Conservation (phyloP, 2,113 vertebrate species). For the Thinocorus orbignyianus region DNA sequence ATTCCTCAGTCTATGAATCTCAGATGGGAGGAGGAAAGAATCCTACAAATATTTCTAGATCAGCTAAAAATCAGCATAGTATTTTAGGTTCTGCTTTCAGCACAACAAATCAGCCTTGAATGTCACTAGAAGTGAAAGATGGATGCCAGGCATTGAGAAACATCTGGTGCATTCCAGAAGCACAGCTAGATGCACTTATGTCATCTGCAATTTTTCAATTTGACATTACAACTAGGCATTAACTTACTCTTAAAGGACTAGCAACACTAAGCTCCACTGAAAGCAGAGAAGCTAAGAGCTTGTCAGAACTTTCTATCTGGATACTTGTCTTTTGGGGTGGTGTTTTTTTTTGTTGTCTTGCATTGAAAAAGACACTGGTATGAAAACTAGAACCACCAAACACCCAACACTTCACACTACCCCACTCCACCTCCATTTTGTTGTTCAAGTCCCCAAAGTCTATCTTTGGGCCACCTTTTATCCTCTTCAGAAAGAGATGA, state of each 20-base stretch:
- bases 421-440: neutral
- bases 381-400: neutral
- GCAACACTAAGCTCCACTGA: neutral
- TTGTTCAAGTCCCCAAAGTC: neutral
- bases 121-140: conserved; percentile 1
- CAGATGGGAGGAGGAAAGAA: neutral
- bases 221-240: neutral
- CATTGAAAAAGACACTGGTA: neutral
- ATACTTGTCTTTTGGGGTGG: no score
- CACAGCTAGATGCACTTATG: neutral
- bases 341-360: neutral
- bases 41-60: neutral
- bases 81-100: neutral
- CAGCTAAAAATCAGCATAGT: neutral
- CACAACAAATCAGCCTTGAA: neutral
- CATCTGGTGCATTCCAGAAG: neutral
- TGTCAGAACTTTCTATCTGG: neutral
- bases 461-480: neutral
- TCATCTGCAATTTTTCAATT: conserved; percentile 21
- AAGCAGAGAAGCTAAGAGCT: neutral
- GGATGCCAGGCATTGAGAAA: conserved; percentile 12
- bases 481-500: neutral
- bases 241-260: neutral
- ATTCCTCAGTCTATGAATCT: neutral
- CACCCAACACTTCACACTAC: neutral